Base-by-base conservation (phyloP, 1,140 invertebrate species). In the Zaprionus davidi region DNA sequence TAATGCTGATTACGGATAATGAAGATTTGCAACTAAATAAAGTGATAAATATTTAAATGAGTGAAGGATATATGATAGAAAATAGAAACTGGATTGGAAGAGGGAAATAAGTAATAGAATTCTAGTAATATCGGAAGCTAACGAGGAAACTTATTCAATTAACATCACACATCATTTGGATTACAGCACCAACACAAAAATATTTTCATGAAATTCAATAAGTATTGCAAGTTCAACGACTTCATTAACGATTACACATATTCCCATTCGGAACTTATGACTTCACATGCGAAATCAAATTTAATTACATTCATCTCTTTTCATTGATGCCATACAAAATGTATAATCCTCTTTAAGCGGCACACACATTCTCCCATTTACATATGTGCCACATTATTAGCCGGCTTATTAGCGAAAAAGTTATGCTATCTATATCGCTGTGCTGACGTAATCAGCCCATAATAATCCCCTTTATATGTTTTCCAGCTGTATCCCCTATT, bases 401-500 rank as follows among this genome's bases (percentile, higher is more conserved):
- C n/a, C 57, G 9, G 36, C 36, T 17, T 34, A 71, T 66, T 22
- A 57, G n/a, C 51, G 41, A 46, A 64, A 49, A 59, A 24, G 49
- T 60, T 38, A 5, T 24, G 58, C 17, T 49, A 58, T 34, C 31
- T 34, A 46, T 46, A 46, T 17, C 3, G n/a, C 41, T 24, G 20
- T 7, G 38, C 49, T 84, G 66, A 84, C 82, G 82, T 76, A 81
- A 85, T 62, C 67, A 53, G 71, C 56, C 55, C 71, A 62, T 70
- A 59, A 58, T 49, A 49, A 22, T 5, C 15, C 13, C 15, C 38
- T n/a, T 13, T n/a, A n/a, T n/a, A n/a, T 11, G 31, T 34, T 34
- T 7, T 41, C 38, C 15, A 22, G 46, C 20, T 49, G n/a, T 17
- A 26, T 41, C 22, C 51, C 38, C 34, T 34, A 34, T 44, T 44